Evolutionary conservation across 37 sponge, comb jelly and placozoan genomes (phyloP), one percentile per base, ranked within the genome.

Genomic region (Hormiphora californensis): DNA sequence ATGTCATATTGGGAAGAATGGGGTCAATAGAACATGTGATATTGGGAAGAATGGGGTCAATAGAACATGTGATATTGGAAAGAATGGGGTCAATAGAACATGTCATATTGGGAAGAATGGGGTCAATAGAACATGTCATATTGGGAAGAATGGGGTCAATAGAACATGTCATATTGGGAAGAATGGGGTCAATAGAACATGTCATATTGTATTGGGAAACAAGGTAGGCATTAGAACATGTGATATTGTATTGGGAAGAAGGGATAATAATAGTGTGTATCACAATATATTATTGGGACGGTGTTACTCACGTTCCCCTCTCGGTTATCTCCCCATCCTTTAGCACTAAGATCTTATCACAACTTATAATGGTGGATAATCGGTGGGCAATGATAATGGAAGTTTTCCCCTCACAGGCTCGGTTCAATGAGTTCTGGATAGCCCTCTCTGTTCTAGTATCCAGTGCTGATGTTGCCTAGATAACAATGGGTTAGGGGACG

Each of bases 351-450:
- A 97, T 97, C 90, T 91, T 90, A 54, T 97, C 86, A 22, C 94
- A 94, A 87, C 94, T 93, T 54, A 97, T 91, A 55, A 97, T 92
- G 36, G 98, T 97, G 31, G 98, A 97, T 25, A 97, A 91, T 0
- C 97, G 85, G 55, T 97, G 98, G 7, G 98, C 98, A 0, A 97
- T 95, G 8, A 97, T 92, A 30, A 97, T 86, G 22, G 95, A 94
- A 21, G 94, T 97, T 44, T 92, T 86, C 0, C 91, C 92, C 67
- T 86, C 40, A 51, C 98, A 97, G 35, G 94, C 95, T 39, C 34
- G 68, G 85, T 88, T 87, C 54, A 97, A 89, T 0, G 93, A 91
- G 27, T 88, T 40, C 88, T 97, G 98, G 11, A 97, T 97, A 92
- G 93, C 88, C 12, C 98, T 36, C 67, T 97, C 98, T 34, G 98